phyloP scores from a whole-genome alignment of 2,888 invertebrate species.

The Pocota personata region DNA sequence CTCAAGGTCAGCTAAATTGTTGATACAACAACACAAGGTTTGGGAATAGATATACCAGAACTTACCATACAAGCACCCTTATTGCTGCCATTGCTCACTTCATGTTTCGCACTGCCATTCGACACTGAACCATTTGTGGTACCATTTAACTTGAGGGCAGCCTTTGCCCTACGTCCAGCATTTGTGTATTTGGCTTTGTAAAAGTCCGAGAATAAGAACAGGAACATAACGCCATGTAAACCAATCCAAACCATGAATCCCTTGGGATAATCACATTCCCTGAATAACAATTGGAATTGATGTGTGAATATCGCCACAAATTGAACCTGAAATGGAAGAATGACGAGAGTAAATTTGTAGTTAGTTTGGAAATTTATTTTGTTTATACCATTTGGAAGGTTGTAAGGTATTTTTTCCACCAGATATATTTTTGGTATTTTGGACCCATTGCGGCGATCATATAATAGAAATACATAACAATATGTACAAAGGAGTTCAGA shows the following conservation, averaged over 20 bases:
- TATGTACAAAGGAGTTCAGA: conserved; percentile 97
- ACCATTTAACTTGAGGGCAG: conserved; percentile 75
- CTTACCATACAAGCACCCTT: conserved; percentile 89
- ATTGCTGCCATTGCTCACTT: conserved; percentile 78
- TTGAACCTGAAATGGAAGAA: conserved; percentile 87
- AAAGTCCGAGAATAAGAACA: conserved; percentile 97
- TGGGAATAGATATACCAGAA: too few relatives aligned
- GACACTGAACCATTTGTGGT: conserved; percentile 55
- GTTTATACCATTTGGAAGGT: conserved; percentile 94
- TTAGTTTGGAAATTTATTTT: neutral
- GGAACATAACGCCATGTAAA: conserved; percentile 95
- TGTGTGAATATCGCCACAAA: conserved; percentile 96
- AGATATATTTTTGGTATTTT: conserved; percentile 94
- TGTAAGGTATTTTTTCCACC: conserved; percentile 99
- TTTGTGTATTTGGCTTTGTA: conserved; percentile 92
- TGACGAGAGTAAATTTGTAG: neutral
- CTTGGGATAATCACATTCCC: conserved; percentile 95
- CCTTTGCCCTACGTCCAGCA: conserved; percentile 76
- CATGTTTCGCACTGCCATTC: conserved; percentile 74
- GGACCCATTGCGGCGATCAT: conserved; percentile 98
- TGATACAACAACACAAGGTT: neutral
- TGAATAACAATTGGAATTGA: conserved; percentile 95
- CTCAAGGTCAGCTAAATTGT: conserved; percentile 7
- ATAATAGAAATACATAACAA: conserved; percentile 98
- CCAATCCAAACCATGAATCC: conserved; percentile 97